Base-by-base conservation (phyloP, 1,140 invertebrate species). In the Diuraphis noxia region DNA sequence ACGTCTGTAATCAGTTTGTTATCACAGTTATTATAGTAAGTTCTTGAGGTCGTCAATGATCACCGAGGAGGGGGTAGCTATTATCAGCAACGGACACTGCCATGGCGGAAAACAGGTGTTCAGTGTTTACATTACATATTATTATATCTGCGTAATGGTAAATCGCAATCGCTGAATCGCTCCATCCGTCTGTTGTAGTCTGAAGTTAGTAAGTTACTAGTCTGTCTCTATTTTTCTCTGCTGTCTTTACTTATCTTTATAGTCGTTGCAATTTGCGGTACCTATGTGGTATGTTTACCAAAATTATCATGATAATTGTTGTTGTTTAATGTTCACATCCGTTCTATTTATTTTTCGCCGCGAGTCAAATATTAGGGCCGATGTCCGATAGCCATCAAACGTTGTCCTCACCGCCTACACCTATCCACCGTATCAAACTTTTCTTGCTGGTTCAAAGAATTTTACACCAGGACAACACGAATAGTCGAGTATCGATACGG, bases 101-200 rank as follows among this genome's bases (percentile, higher is more conserved):
- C 34, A 91, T 91, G 88, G 43, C 88, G 88, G 88, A 91, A 91
- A 91, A 91, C 88, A 91, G 88, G 88, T 91, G 88, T 91, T 91
- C 38, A 40, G 9, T 91, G 88, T 91, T 91, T 91, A 91, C 23
- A 49, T 49, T 49, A 49, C 49, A 49, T 77, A 79, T n/a, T 46
- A 19, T 46, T 19, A 46, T 77, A 79, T 72, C 17, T 2, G 88
- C 52, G 49, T 19, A 82, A n/a, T 46, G 13, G 13, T 46, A 46
- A 4, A 38, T 72, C 5, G 52, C 38, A 72, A 41, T 88, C 52
- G 77, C 30, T 77, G 30, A 72, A 41, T 88, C 52, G 77, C 30
- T 77, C 30, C 56, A 25, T 38, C 38, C 25, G 25, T 41, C 8
- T 38, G 38, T 13, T 38, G 34, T 52, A 38, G 7, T 56, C n/a